Percentiles rank a stretch among this genome's conserved stretches.
phyloP scores from a whole-genome alignment of 2,888 invertebrate genomes.

The Mythimna ferrago region DNA sequence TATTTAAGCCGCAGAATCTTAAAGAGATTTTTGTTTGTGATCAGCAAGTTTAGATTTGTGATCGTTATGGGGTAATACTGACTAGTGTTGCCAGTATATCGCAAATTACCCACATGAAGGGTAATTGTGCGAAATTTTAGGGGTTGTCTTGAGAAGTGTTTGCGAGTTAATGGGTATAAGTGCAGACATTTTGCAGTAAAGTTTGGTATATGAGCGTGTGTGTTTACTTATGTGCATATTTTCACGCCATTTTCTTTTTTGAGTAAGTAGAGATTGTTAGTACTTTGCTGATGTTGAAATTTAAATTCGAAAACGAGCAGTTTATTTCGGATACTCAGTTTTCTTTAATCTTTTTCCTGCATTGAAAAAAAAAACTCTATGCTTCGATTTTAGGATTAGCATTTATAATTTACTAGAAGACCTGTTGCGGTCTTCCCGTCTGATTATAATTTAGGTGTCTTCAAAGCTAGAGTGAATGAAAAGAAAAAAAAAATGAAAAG shows the following conservation, averaged over 20 bases:
- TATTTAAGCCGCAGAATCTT: conserved; percentile 51
- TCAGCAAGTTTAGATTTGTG: conserved; percentile 49
- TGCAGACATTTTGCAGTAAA: conserved; percentile 59
- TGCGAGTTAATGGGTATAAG: conserved; percentile 76
- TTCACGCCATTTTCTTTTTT: conserved; percentile 50
- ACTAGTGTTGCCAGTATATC: conserved; percentile 83
- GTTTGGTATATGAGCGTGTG: conserved; percentile 62
- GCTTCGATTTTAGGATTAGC: neutral
- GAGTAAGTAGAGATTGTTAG: conserved; percentile 17
- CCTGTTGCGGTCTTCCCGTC: too few relatives aligned
- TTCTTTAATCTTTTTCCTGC: neutral
- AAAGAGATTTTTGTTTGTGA: conserved; percentile 44
- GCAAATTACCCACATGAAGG: conserved; percentile 86
- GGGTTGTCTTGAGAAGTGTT: conserved; percentile 78
- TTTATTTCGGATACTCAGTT: neutral
- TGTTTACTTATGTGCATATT: conserved; percentile 60
- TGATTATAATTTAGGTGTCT: too few relatives aligned
- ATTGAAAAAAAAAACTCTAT: neutral
- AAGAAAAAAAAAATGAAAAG: too few relatives aligned
- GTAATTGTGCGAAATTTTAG: conserved; percentile 85
- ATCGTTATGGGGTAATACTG: conserved; percentile 75
- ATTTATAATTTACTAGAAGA: neutral
- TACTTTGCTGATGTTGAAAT: conserved; percentile 7
- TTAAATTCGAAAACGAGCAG: neutral
- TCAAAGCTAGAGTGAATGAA: too few relatives aligned